Conservation (phyloP, 2,113 vertebrate genomes). For the Eonycteris spelaea region DNA sequence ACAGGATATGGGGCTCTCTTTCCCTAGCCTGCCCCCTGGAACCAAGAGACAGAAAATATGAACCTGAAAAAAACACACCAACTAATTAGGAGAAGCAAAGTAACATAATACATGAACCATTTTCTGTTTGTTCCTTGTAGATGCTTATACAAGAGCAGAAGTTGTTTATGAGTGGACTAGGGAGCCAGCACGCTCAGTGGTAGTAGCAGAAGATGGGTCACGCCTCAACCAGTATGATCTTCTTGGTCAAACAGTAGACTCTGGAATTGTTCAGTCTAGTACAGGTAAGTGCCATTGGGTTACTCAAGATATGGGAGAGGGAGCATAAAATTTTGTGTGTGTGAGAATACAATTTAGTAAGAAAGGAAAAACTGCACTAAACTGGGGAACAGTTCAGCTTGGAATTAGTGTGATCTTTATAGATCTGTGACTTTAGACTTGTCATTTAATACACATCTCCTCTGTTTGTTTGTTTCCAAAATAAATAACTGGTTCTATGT, state of each 20-base stretch:
- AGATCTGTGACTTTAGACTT: neutral
- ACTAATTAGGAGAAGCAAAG: neutral
- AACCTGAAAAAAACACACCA: neutral
- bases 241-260: conserved; percentile 96
- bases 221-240: conserved; percentile 98
- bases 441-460: neutral
- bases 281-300: conserved; percentile 86
- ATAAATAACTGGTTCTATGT: neutral
- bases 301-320: neutral
- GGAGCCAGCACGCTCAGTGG: conserved; percentile 94
- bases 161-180: conserved; percentile 98
- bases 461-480: neutral
- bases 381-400: neutral
- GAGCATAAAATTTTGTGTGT: neutral
- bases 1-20: neutral
- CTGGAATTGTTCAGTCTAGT: conserved; percentile 97
- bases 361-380: neutral
- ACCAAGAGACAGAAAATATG: neutral
- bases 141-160: conserved; percentile 97
- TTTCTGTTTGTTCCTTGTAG: conserved; percentile 78
- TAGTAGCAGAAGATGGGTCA: conserved; percentile 97
- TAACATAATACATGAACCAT: neutral
- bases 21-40: neutral
- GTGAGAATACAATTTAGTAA: neutral
- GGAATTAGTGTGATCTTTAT: neutral